Conservation (phyloP, 1,140 invertebrate species). For the Drosophila hydei region DNA sequence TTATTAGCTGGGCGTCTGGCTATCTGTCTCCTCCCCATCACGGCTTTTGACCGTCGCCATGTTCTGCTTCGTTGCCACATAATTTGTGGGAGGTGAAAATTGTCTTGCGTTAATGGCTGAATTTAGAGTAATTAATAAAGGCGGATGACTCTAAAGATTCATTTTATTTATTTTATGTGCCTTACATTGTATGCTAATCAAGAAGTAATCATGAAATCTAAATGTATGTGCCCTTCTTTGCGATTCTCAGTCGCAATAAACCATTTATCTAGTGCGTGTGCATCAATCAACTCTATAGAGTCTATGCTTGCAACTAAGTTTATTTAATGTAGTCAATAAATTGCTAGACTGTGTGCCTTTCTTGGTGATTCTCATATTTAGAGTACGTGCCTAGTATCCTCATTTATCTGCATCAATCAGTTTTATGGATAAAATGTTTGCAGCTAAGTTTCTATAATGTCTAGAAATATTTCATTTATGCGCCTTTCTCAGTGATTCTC, state of each 20-base stretch:
- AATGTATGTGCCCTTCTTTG: not conserved
- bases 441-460: too few relatives aligned
- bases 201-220: conserved; percentile 1
- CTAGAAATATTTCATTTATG: too few relatives aligned
- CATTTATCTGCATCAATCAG: too few relatives aligned
- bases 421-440: too few relatives aligned
- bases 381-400: too few relatives aligned
- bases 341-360: too few relatives aligned
- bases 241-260: conserved; percentile 10
- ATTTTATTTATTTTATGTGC: conserved; percentile 33
- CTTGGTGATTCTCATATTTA: too few relatives aligned
- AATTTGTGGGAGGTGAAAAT: conserved; percentile 79
- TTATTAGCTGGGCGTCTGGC: conserved; percentile 13
- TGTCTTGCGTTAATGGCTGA: conserved; percentile 76
- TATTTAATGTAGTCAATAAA: too few relatives aligned
- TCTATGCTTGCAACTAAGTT: too few relatives aligned
- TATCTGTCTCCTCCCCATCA: not conserved
- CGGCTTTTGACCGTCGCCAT: conserved; percentile 13
- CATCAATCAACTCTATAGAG: too few relatives aligned
- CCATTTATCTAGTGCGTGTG: not conserved
- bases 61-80: conserved; percentile 65
- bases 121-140: conserved; percentile 76
- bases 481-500: too few relatives aligned
- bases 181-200: conserved; percentile 68
- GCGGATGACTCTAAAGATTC: conserved; percentile 21